These are phyloP conservation scores for Drosophila austrosaltans DNA, from an alignment of 2,888 invertebrate species.

Conservation along the genomic window DNA sequence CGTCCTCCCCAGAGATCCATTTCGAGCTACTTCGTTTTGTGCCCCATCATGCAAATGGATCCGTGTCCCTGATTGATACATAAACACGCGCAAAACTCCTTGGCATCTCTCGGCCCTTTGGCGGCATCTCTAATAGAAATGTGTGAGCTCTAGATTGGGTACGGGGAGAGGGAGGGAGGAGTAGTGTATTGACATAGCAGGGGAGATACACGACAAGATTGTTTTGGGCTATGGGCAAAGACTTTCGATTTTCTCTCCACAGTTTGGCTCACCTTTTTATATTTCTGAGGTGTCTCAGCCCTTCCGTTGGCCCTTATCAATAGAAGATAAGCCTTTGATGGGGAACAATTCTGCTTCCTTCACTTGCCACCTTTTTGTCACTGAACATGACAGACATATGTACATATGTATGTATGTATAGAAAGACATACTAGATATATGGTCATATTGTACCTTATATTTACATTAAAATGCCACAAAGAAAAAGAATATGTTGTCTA, in stretches of 20 bases:
- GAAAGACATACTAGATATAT: slow-evolving; percentile 3
- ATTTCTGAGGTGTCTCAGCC: slow-evolving; percentile 66
- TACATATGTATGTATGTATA: slow-evolving; percentile 14
- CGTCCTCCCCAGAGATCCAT: slow-evolving; percentile 38
- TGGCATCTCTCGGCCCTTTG: slow-evolving; percentile 44
- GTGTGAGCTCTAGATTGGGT: slow-evolving; percentile 6
- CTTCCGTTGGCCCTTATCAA: slow-evolving; percentile 74
- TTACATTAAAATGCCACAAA: background rate
- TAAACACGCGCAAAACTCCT: slow-evolving; percentile 73
- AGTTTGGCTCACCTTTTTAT: slow-evolving; percentile 21
- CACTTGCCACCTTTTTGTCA: slow-evolving; percentile 75
- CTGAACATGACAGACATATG: slow-evolving; percentile 55
- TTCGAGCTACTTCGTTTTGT: slow-evolving; percentile 61
- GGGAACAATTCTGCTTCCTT: slow-evolving; percentile 46
- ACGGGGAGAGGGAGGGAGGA: background rate
- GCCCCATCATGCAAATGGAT: slow-evolving; percentile 73
- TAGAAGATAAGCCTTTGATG: slow-evolving; percentile 67
- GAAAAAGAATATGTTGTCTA: background rate
- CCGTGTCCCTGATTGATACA: slow-evolving; percentile 72
- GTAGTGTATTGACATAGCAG: background rate
- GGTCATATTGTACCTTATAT: background rate
- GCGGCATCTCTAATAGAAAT: slow-evolving; percentile 52
- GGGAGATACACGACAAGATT: background rate
- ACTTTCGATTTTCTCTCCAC: slow-evolving; percentile 30
- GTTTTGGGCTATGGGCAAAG: background rate